A percentile compares a stretch with the other conserved stretches of the same genome.
Evolutionary conservation across 2,113 vertebrate species (phyloP).

Genomic region (Anoura caudifer): DNA sequence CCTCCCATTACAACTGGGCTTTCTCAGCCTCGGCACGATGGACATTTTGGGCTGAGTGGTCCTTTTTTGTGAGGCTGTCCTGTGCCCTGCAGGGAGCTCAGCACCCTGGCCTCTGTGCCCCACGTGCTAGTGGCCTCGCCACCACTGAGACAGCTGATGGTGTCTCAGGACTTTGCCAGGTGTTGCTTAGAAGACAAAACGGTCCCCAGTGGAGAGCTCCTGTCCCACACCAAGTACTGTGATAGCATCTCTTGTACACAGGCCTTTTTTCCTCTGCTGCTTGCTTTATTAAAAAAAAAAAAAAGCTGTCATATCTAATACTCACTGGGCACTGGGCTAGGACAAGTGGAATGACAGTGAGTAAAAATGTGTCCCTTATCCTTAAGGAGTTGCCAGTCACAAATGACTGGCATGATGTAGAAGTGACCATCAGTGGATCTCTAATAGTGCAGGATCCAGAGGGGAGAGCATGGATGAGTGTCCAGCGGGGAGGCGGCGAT

Average conservation of each 20-base stretch:
- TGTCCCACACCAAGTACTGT: background rate
- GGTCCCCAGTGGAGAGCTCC: background rate
- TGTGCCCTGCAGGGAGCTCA: background rate
- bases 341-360: background rate
- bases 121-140: background rate
- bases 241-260: background rate
- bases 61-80: too few species aligned
- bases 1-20: too few species aligned
- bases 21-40: background rate
- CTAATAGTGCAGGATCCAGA: background rate
- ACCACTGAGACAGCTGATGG: background rate
- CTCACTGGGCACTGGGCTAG: background rate
- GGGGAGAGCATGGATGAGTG: rapidly evolving
- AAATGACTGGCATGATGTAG: background rate
- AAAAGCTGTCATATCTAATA: background rate
- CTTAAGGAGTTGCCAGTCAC: background rate
- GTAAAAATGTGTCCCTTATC: background rate
- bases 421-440: background rate
- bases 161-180: background rate
- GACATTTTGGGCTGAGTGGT: background rate
- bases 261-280: background rate
- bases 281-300: background rate
- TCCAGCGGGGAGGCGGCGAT: background rate
- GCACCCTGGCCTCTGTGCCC: background rate
- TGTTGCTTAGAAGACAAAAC: background rate